phyloP scores from a whole-genome alignment of 2,888 invertebrate species.

The Drosophila longiperda region DNA sequence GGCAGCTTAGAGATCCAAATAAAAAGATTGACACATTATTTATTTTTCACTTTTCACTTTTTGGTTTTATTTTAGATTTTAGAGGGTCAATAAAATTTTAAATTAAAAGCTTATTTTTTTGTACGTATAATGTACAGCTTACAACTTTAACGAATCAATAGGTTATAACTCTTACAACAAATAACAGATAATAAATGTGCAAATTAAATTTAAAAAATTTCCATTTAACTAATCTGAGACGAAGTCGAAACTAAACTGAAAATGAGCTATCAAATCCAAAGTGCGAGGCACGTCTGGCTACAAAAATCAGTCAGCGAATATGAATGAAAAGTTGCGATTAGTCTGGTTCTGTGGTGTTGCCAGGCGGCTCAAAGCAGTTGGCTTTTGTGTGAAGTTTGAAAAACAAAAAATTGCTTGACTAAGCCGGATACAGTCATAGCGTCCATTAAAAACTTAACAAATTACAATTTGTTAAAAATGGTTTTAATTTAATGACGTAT shows the following conservation, averaged over 20 bases:
- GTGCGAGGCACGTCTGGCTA: background rate
- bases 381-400: slow-evolving; percentile 36
- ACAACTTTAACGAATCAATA: background rate
- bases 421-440: slow-evolving; percentile 24
- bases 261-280: background rate
- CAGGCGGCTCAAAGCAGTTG: slow-evolving; percentile 74
- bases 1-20: slow-evolving; percentile 19
- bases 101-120: background rate
- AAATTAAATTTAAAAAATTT: slow-evolving; percentile 59
- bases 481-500: slow-evolving; percentile 1
- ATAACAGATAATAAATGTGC: slow-evolving; percentile 39
- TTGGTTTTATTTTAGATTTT: background rate
- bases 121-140: background rate
- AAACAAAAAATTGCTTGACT: slow-evolving; percentile 11
- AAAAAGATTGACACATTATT: slow-evolving; percentile 11
- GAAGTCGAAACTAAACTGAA: background rate
- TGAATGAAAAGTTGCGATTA: slow-evolving; percentile 62
- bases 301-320: slow-evolving; percentile 7
- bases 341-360: slow-evolving; percentile 55
- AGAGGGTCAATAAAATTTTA: background rate
- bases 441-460: slow-evolving; percentile 4
- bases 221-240: slow-evolving; percentile 15
- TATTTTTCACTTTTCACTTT: slow-evolving; percentile 9
- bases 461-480: background rate
- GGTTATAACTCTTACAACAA: background rate